These are phyloP conservation scores for Dinomys branickii DNA, from an alignment of 2,113 vertebrate species.

Conservation along the genomic window DNA sequence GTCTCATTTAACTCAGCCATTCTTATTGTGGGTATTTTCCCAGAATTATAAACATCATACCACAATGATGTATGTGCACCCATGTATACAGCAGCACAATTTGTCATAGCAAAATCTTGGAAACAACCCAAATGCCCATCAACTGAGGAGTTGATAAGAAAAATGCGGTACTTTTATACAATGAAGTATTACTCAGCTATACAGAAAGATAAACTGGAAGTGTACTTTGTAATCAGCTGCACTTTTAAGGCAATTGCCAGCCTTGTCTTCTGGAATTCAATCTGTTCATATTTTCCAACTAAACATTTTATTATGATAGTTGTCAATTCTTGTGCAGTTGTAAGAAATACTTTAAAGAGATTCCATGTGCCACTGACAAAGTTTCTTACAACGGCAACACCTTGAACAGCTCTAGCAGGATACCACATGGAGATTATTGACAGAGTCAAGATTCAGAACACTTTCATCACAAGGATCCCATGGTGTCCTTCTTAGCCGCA, in stretches of 20 bases:
- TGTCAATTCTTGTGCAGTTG: background rate
- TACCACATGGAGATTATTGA: background rate
- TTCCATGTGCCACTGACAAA: background rate
- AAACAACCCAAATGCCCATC: too few relatives aligned
- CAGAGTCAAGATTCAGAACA: background rate
- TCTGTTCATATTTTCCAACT: background rate
- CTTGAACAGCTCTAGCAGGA: background rate
- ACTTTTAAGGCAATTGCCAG: background rate
- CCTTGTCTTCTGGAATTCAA: background rate
- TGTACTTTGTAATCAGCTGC: background rate
- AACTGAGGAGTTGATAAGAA: too few relatives aligned
- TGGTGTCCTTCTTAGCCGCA: background rate
- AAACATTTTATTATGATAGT: background rate
- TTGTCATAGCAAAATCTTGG: too few relatives aligned
- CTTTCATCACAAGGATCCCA: background rate
- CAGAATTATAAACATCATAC: too few relatives aligned
- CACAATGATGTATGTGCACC: too few relatives aligned
- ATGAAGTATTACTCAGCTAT: too few relatives aligned
- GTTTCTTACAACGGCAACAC: background rate
- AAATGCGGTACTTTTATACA: too few relatives aligned
- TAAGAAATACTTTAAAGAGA: background rate
- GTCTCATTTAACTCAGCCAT: too few relatives aligned
- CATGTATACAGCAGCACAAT: too few relatives aligned
- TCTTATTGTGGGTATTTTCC: too few relatives aligned
- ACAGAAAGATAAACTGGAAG: background rate